A percentile compares a stretch with the other conserved stretches of the same genome.
phyloP scores from a whole-genome alignment of 2,113 vertebrate genomes.

The Capreolus pygargus region DNA sequence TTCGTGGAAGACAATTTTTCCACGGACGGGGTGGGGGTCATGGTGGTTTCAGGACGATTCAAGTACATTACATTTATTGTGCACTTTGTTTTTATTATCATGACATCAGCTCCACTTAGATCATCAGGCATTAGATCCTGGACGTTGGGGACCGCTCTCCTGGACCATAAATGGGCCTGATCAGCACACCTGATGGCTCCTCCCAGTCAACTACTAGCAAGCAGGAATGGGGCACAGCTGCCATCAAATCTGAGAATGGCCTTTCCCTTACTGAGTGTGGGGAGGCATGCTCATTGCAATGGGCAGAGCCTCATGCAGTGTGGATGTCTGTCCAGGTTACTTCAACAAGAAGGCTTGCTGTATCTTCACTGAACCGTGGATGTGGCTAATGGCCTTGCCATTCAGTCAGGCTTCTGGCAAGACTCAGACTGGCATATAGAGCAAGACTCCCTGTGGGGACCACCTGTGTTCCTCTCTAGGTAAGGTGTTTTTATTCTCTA shows the following conservation, averaged over 20 bases:
- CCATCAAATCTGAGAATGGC: background rate
- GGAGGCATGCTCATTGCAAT: background rate
- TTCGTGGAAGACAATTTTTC: background rate
- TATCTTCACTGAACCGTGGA: background rate
- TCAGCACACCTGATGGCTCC: background rate
- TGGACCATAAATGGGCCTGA: background rate
- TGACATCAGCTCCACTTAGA: background rate
- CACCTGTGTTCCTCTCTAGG: background rate
- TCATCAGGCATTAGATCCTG: too few relatives aligned
- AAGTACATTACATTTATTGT: background rate
- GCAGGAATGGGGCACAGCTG: background rate
- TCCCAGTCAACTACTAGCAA: background rate
- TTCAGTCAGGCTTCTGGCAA: background rate
- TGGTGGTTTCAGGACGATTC: background rate
- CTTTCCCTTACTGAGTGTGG: background rate
- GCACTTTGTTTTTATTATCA: background rate
- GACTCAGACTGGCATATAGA: background rate
- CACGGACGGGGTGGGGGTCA: rapidly evolving
- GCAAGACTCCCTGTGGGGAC: background rate
- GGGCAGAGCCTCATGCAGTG: background rate
- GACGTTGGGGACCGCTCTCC: background rate
- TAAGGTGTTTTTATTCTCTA: background rate
- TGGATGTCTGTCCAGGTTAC: background rate
- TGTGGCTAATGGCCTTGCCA: background rate
- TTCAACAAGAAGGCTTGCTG: background rate